Evolutionary conservation across 2,797 vertebrate genomes (phyloP).

Genomic region (Hypotaenidia okinawae): DNA sequence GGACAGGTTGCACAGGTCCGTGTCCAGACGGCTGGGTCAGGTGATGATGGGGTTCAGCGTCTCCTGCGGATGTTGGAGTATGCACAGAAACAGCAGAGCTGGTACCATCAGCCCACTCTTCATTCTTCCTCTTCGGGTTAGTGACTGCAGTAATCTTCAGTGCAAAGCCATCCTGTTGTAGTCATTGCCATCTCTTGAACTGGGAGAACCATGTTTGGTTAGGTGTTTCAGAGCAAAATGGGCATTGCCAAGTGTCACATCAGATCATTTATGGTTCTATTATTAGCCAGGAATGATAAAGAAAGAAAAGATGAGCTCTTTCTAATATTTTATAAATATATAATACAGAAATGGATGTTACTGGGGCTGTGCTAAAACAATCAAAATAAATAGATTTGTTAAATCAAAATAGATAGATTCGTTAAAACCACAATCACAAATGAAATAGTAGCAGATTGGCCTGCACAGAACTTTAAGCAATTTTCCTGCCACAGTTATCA

Average conservation of each 20-base stretch:
- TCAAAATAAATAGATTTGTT: background rate
- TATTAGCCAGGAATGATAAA: background rate
- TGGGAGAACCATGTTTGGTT: background rate
- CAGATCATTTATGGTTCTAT: background rate
- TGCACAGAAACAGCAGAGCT: accelerated
- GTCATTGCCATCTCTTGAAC: background rate
- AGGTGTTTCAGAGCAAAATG: background rate
- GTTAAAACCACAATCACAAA: background rate
- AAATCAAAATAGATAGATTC: background rate
- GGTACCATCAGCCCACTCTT: background rate
- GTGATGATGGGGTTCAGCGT: background rate
- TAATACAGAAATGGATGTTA: background rate
- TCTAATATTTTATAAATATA: background rate
- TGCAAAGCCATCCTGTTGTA: background rate
- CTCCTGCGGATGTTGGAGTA: background rate
- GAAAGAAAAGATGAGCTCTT: background rate
- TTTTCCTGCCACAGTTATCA: background rate
- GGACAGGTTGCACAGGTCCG: no score
- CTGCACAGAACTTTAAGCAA: background rate
- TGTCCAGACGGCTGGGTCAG: no score
- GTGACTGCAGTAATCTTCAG: background rate
- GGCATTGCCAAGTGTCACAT: background rate
- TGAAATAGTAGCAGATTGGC: background rate
- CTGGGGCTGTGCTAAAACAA: background rate
- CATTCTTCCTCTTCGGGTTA: background rate